Conservation (phyloP, 2,888 invertebrate species). For the Ctenicera cuprea region DNA sequence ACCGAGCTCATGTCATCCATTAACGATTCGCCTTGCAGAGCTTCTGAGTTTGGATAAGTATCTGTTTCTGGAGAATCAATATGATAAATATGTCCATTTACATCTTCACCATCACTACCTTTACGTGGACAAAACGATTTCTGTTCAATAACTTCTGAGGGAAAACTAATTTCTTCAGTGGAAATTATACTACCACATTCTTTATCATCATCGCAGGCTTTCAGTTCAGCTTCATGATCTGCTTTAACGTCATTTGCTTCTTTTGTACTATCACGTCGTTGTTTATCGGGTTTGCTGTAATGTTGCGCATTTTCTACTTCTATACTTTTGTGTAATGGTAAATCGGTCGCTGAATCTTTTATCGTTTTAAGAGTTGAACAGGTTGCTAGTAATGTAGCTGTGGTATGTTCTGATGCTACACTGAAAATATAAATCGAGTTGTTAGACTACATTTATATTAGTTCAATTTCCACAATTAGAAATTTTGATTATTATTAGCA, state of each 20-base stretch:
- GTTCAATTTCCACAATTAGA: background rate
- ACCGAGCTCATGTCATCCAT: constrained; percentile 82
- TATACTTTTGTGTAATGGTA: constrained; percentile 56
- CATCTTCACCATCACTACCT: constrained; percentile 72
- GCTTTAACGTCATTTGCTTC: constrained; percentile 70
- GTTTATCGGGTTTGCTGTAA: constrained; percentile 69
- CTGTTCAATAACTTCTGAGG: constrained; percentile 79
- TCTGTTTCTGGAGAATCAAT: constrained; percentile 92
- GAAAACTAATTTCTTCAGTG: constrained; percentile 83
- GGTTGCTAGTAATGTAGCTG: constrained; percentile 60
- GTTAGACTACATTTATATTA: background rate
- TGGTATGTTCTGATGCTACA: constrained; percentile 49
- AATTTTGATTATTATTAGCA: no score
- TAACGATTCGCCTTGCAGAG: constrained; percentile 85
- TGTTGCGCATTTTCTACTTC: constrained; percentile 49
- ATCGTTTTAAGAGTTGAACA: constrained; percentile 65
- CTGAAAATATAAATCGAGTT: constrained; percentile 34
- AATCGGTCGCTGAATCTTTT: constrained; percentile 61
- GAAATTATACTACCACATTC: constrained; percentile 80
- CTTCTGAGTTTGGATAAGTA: constrained; percentile 82
- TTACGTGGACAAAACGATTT: constrained; percentile 71
- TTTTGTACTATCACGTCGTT: constrained; percentile 67
- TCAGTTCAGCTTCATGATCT: constrained; percentile 61
- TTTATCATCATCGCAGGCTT: constrained; percentile 73
- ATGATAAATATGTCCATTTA: constrained; percentile 80